phyloP scores from a whole-genome alignment of 2,113 vertebrate genomes.

The Orthonyx spaldingii region DNA sequence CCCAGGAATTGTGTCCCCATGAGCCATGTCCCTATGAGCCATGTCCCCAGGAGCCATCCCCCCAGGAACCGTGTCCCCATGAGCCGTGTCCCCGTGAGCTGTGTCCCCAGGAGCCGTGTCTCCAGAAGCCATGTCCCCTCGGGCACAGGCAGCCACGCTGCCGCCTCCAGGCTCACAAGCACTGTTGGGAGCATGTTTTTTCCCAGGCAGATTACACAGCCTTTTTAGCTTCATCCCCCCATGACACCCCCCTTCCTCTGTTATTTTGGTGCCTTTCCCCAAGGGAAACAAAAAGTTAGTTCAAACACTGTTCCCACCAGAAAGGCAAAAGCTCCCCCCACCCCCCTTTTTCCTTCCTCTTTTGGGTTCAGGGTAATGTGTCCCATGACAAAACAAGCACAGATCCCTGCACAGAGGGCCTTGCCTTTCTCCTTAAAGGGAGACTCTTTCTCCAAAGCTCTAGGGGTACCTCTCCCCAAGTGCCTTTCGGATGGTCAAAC shows the following conservation, averaged over 20 bases:
- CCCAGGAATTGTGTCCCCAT: no score
- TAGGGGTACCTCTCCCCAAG: not conserved
- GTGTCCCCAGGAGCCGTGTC: not conserved
- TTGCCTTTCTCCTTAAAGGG: constrained; percentile 53
- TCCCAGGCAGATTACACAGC: constrained; percentile 63
- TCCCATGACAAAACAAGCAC: constrained; percentile 60
- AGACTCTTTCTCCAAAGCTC: not conserved
- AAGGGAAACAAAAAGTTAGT: constrained; percentile 57
- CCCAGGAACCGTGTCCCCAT: not conserved
- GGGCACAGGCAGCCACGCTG: not conserved
- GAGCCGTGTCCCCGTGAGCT: not conserved
- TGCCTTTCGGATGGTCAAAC: rapidly evolving
- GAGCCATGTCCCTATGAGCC: not conserved
- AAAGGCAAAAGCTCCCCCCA: constrained; percentile 40
- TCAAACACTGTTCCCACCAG: constrained; percentile 58
- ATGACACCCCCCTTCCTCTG: constrained; percentile 45
- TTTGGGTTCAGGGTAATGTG: constrained; percentile 64
- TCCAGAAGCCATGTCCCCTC: not conserved
- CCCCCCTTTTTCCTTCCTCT: constrained; percentile 54
- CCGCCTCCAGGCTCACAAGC: not conserved
- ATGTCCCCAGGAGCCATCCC: no score
- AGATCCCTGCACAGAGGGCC: constrained; percentile 25
- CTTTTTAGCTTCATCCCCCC: constrained; percentile 24
- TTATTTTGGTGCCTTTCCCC: constrained; percentile 72
- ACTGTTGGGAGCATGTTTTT: not conserved